Evolutionary conservation across 2,113 vertebrate species (phyloP), one percentile per base, ranked within the genome.

Genomic region (Agapornis roseicollis): DNA sequence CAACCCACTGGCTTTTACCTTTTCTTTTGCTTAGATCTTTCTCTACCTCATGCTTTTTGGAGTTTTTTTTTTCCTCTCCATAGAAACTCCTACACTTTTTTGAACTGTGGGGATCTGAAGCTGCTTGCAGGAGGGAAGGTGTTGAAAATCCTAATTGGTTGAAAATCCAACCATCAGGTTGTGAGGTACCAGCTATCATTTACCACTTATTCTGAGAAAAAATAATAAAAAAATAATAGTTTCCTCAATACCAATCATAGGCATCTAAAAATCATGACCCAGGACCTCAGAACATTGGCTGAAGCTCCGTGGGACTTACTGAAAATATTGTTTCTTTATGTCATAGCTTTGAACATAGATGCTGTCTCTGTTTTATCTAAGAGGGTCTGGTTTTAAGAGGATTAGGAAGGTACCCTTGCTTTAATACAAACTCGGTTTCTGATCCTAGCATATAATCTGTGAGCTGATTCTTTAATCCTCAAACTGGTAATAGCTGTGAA

Each of bases 21-120:
- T 29, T 63, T 41, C 25, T 46, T 80, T 33, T 16, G 12, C 20
- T 77, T 17, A 29, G 28, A n/a, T 50, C 16, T 52, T 85, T 73
- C 58, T 68, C 13, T 5, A 17, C 2, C 5, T 13, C 8, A 2
- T 10, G 4, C 2, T 42, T 49, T 50, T 5, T 35, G 13, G 33
- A 11, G 2, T n/a, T 50, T 42, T 44, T 42, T 44, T 15, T 33
- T 11, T 22, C 5, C 18, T 31, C n/a, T 17, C 25, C 6, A 8
- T 1, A 33, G 49, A 39, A 78, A 25, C 7, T 33, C 7, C 28
- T 15, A 7, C 3, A 17, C 5, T 1, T 22, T 47, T 65, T 55
- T 90, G 58, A 65, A 11, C 14, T 55, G 60, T 27, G 17, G 4
- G 17, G 13, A 16, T n/a, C 10, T 29, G 17, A 84, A 69, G 27